phyloP scores from a whole-genome alignment of 2,888 invertebrate genomes.

The Dicranocentrus wangi region DNA sequence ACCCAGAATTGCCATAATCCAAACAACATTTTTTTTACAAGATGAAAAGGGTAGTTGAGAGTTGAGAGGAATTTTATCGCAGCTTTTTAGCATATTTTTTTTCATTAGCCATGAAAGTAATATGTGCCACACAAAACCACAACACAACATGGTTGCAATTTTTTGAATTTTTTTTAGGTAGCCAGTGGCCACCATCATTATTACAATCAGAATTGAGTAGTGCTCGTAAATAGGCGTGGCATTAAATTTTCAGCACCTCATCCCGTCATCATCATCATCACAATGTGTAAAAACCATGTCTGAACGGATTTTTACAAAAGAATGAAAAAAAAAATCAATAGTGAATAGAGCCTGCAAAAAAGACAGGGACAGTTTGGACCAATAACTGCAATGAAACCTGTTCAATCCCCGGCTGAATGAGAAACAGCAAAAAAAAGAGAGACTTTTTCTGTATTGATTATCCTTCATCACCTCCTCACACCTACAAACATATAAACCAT shows the following conservation, averaged over 20 bases:
- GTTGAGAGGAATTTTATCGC: too few species aligned
- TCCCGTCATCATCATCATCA: background rate
- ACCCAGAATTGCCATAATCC: slow-evolving; percentile 4
- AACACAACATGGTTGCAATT: slow-evolving; percentile 16
- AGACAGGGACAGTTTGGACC: background rate
- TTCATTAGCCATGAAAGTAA: background rate
- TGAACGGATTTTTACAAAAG: background rate
- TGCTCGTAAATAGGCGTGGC: slow-evolving; percentile 17
- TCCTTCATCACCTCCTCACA: too few species aligned
- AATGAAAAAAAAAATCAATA: background rate
- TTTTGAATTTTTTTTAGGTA: too few species aligned
- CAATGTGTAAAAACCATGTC: slow-evolving; percentile 1
- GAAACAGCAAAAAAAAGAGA: background rate
- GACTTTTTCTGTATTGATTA: background rate
- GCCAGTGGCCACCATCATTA: slow-evolving; percentile 20
- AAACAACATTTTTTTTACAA: slow-evolving; percentile 7
- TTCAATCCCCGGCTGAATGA: slow-evolving; percentile 6
- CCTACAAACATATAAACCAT: too few species aligned
- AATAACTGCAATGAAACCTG: slow-evolving; percentile 12
- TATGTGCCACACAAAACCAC: background rate
- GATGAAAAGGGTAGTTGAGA: background rate
- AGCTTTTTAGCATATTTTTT: too few species aligned
- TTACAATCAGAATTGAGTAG: slow-evolving; percentile 13
- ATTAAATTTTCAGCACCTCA: slow-evolving; percentile 22
- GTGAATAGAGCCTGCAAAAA: too few species aligned